Base-by-base conservation (phyloP, 2,797 vertebrate species). In the Urocyon cinereoargenteus region DNA sequence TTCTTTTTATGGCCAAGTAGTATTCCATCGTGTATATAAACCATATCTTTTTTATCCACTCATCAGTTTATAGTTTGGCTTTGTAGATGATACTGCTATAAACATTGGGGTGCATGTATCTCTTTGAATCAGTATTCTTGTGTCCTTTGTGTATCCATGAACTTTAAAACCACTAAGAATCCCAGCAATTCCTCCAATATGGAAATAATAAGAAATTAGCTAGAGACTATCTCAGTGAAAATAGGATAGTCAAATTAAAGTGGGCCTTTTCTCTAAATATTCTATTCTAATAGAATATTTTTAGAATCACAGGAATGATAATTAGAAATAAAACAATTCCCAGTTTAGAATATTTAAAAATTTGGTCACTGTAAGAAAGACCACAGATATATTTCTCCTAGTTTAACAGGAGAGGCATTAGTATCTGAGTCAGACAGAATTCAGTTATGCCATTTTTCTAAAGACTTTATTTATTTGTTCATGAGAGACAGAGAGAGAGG, bases 251-350 rank as follows among this genome's bases (percentile, higher is more conserved):
- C 7, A 45, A 93, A 34, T 21, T 87, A 31, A 93, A 90, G 15
- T 84, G 13, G 14, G 1, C 28, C 93, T 49, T 26, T 91, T 97
- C n/a, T n/a, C n/a, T n/a, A n/a, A n/a, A n/a, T n/a, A n/a, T n/a
- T n/a, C n/a, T n/a, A n/a, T n/a, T n/a, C 24, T 57, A 49, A 85
- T 64, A 84, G 26, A 85, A 61, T 66, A 55, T 66, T 70, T 51
- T 83, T 36, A 90, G 78, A 86, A 6, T 86, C 22, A 93, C 34
- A 83, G 49, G 84, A 40, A 62, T 70, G 45, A 82, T 83, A 53
- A 86, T 84, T 96, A 79, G 12, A 82, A 95, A 90, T 72, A 68
- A 96, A 87, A 73, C 57, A 84, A 45, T 45, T 62, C 34, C 55
- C 87, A 90, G 24, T 59, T 97, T 91, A 66, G 36, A 64, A 21